Base-by-base conservation (phyloP, 2,888 invertebrate genomes). In the Electrophaes corylata region DNA sequence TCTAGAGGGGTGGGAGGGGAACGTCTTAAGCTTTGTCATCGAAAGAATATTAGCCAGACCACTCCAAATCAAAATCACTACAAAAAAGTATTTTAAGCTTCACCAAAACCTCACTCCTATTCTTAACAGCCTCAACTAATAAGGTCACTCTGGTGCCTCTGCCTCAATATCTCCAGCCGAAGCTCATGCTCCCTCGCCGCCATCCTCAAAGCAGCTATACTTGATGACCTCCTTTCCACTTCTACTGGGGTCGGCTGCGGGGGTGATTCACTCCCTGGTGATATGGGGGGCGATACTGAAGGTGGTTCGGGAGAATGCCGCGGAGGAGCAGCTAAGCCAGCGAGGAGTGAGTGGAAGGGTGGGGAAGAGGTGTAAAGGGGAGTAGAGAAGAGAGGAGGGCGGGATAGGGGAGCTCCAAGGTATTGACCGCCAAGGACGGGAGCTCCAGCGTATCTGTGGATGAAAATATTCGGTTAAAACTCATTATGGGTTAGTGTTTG, bases 101-200 rank as follows among this genome's bases (percentile, higher is more conserved):
- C 44, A 44, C 31, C 29, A 44, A 46, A 33, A 46, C 45, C 44
- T 37, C 23, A 43, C 39, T 26, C n/a, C 5, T 1, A 4, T 3
- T 1, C 26, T 8, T 53, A 40, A 52, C 47, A 63, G 64, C 80
- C 88, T 94, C 94, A 96, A 94, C 96, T 96, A 79, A 96, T 95
- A 73, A 96, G 92, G 84, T 96, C 96, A 0, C 93, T 92, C 57
- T 94, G 93, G 39, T 95, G 95, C 77, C 96, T 94, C 75, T 96
- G 96, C 51, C 97, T 93, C 52, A 97, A 81, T 93, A 96, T 94
- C 83, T 97, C 97, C 71, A 97, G 89, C 78, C 96, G 94, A 45
- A 97, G 87, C 82, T 98, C 97, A 80, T 98, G 97, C 81, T 98
- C 98, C 49, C 98, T 93, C 0, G 98, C 98, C 70, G 97, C 97